Base-by-base conservation (phyloP, 2,888 invertebrate species). In the Rhorus exstirpatorius region DNA sequence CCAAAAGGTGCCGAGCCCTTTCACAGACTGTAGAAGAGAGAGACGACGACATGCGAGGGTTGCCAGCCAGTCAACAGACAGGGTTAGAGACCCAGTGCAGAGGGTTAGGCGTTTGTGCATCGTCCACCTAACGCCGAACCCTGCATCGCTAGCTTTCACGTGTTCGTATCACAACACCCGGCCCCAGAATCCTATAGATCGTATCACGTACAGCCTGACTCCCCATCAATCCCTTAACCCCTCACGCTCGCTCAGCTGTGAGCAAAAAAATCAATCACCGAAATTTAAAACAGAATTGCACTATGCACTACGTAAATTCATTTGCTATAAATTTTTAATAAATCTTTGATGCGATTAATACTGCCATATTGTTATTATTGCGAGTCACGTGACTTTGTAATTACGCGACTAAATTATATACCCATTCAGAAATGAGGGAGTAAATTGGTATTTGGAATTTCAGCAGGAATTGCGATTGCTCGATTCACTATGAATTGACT, bases 41-140 rank as follows among this genome's bases (percentile, higher is more conserved):
- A 55, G 72, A 70, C 74, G 78, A 65, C 67, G 82, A 76, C 79
- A 82, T 76, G 83, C 75, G 74, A 83, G 74, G 38, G 58, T 60
- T 51, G 61, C 71, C 35, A 53, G 55, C 61, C 58, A 70, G 70
- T 53, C 82, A 46, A 65, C 79, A 70, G 63, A 49, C 46, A 63
- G 71, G 71, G 21, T 60, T 51, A 46, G 70, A 61, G 58, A 67
- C 65, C 60, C n/a, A 19, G 21, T 21, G 71, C 65, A 1, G 17
- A 63, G 75, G 44, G 61, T 61, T 71, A 55, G 74, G 26, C 49
- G 51, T 67, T 75, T 55, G n/a, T n/a, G 35, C 53, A 63, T 38
- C 44, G 71, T 65, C 68, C 74, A 60, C 46, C 78, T 75, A 68
- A 63, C 46, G 38, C 46, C 53, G 7, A 14, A 19, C 17, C 53